Conservation (phyloP, 2,888 invertebrate genomes). For the Epistrophella euchroma region DNA sequence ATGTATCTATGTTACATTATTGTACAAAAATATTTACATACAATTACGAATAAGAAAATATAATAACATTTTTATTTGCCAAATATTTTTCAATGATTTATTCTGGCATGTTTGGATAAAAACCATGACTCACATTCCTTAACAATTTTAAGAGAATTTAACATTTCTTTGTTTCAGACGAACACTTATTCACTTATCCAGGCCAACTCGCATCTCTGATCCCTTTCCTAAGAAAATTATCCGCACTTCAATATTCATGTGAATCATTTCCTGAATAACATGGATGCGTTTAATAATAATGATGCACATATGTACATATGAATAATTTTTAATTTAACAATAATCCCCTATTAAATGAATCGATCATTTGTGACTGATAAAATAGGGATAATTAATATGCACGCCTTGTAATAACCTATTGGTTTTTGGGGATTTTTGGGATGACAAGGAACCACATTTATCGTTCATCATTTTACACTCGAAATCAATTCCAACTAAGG, state of each 20-base stretch:
- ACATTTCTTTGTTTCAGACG: conserved; percentile 1
- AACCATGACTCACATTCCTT: not conserved
- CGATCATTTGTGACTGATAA: not conserved
- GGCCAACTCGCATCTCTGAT: not conserved
- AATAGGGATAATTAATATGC: conserved; percentile 22
- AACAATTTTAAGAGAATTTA: not conserved
- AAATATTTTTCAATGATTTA: conserved; percentile 3
- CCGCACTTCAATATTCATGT: not conserved
- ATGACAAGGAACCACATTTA: not conserved
- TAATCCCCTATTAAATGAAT: not conserved
- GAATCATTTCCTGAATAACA: not conserved
- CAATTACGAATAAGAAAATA: not conserved
- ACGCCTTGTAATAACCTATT: not conserved
- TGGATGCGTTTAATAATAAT: not conserved
- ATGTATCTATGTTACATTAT: too few species aligned
- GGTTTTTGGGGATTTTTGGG: conserved; percentile 2
- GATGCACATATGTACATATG: too few species aligned
- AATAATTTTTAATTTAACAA: not conserved
- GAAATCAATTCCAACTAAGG: too few species aligned
- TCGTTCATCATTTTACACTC: not conserved
- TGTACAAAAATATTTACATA: too few species aligned
- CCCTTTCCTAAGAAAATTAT: not conserved
- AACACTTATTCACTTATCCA: not conserved
- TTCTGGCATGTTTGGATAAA: not conserved
- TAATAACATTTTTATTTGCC: not conserved